Base-by-base conservation (phyloP, 2,888 invertebrate species). In the Eristalis arbustorum region DNA sequence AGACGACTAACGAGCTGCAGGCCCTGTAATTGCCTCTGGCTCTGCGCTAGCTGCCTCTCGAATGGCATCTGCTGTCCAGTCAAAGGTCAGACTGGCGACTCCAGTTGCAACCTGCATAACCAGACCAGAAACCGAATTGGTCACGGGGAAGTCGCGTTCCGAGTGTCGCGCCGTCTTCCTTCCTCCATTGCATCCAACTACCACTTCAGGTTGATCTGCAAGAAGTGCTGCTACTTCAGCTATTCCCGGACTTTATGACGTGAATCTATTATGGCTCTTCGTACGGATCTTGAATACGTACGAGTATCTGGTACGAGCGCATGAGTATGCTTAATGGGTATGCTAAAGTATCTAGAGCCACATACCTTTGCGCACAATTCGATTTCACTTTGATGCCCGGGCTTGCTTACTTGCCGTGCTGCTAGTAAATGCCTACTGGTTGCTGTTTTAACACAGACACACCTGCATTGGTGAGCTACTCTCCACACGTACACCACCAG, bases 291-390 rank as follows among this genome's bases (percentile, higher is more conserved):
- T 73, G 81, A 85, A 77, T 85, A 73, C 59, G 49, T 73, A 49
- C 49, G 49, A 11, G 59, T 23, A 68, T 40, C 57, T 67, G 34
- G 37, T 56, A 18, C 49, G 62, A 13, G 56, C 18, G 28, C 22
- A 37, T 37, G 66, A 57, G 74, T 56, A 61, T 66, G 68, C 64
- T 61, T 28, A 34, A 62, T 63, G 57, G 18, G 31, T 42, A 42
- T 69, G 37, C 34, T 81, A 42, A 72, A 63, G 61, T 74, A 74
- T 82, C 66, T 74, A 62, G 74, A 83, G 25, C 66, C 83, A 68
- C 74, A 87, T 87, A 83, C 87, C 83, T 83, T 28, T 79, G 87
- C 87, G 87, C 83, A 83, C 87, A 83, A 87, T 87, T 87, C 87
- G 87, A 87, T 87, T 87, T 87, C 87, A 82, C 87, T 87, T 87